Evolutionary conservation across 2,888 invertebrate species (phyloP), one percentile per base, ranked within the genome.

Genomic region (Drosophila mercatorum): DNA sequence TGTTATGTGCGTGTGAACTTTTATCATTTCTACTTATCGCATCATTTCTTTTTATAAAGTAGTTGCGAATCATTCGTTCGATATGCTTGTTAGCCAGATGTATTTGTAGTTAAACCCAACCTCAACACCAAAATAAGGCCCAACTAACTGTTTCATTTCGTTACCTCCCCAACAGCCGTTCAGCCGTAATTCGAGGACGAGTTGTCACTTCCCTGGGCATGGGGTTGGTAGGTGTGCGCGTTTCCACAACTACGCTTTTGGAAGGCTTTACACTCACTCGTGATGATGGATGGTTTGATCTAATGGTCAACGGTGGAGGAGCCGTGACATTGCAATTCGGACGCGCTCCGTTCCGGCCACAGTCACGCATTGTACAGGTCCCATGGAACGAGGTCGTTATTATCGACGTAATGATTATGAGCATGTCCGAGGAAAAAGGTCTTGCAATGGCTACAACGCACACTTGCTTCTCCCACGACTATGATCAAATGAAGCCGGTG

Each of bases 361-460:
- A 97, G 83, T 96, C 96, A 51, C 95, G 97, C 90, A 97, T 98
- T 69, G 96, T 97, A 26, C 97, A 96, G 92, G 97, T 98, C 34
- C 98, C 99, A 11, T 98, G 99, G 98, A 99, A 99, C 93, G 97
- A 98, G 95, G 98, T 99, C 79, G 97, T 99, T 59, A 97, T 98
- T 82, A 98, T 98, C 88, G 97, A 98, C 90, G 95, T 96, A 51
- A 95, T 98, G 43, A 94, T 96, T 74, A 97, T 97, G 95, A 95
- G 96, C 63, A 95, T 96, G 59, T 95, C 95, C 1, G 97, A 98
- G 75, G 97, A 97, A 83, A 96, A 97, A 91, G 92, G 94, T 6
- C 92, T 95, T 47, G 92, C 94, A 51, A 94, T 94, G 3, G 94
- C 94, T 1, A 94, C 95, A 0, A 95, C 96, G 0, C 97, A 97